phyloP scores from a whole-genome alignment of 2,113 vertebrate genomes.

The Accipiter cooperii region DNA sequence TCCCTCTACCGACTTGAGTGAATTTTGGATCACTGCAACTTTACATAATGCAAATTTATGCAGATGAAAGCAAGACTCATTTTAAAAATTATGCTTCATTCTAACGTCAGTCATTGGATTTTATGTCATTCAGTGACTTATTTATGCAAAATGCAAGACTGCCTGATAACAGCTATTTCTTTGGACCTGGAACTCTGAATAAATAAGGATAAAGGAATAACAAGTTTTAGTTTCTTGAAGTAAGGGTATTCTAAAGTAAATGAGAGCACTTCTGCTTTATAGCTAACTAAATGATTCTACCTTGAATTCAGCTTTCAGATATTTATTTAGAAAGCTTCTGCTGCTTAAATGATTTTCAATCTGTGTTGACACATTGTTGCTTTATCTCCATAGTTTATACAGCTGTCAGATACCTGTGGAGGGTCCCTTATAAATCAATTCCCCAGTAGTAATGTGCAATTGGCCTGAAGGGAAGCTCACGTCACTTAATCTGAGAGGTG shows the following conservation, averaged over 20 bases:
- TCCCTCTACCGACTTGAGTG: neutral
- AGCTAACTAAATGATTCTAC: neutral
- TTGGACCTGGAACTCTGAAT: neutral
- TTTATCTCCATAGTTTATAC: conserved; percentile 37
- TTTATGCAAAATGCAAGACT: neutral
- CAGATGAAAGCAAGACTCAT: neutral
- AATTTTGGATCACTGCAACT: neutral
- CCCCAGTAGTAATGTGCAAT: neutral
- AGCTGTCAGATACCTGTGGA: conserved; percentile 51
- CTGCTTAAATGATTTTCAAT: conserved; percentile 30
- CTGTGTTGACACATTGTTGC: neutral
- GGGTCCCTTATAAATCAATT: conserved; percentile 33
- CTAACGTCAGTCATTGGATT: neutral
- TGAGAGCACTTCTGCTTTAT: neutral
- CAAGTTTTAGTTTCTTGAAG: neutral
- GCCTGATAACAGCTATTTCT: neutral
- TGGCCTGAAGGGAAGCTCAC: conserved; percentile 25
- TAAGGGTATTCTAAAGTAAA: neutral
- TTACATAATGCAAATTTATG: neutral
- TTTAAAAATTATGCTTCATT: neutral
- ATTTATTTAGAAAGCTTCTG: conserved; percentile 6
- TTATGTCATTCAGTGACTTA: neutral
- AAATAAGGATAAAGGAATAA: neutral
- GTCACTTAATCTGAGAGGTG: conserved; percentile 26
- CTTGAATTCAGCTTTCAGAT: neutral